Evolutionary conservation across 2,888 invertebrate species (phyloP).

Genomic region (Heteromyza rotundicornis): DNA sequence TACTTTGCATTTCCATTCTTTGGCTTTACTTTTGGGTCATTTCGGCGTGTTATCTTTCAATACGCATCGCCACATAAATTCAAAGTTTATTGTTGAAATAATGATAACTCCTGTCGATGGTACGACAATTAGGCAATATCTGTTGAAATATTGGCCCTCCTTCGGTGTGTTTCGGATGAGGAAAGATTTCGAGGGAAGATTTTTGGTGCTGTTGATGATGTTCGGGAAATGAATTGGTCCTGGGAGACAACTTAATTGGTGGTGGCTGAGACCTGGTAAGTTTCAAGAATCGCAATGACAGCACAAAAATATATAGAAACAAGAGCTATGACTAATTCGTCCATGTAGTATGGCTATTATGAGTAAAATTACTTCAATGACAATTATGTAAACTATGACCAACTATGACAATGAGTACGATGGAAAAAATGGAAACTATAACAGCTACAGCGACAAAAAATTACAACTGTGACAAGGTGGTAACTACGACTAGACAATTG

Average conservation of each 20-base stretch:
- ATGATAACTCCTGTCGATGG: slow-evolving; percentile 25
- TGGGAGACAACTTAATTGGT: neutral
- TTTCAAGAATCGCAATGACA: too few relatives aligned
- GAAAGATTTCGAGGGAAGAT: neutral
- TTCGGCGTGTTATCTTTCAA: slow-evolving; percentile 14
- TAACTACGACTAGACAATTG: too few relatives aligned
- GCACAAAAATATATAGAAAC: too few relatives aligned
- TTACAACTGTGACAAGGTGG: too few relatives aligned
- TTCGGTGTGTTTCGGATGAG: neutral
- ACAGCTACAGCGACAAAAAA: too few relatives aligned
- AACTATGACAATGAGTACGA: too few relatives aligned
- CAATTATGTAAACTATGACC: too few relatives aligned
- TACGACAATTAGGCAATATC: neutral
- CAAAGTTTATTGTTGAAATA: slow-evolving; percentile 27
- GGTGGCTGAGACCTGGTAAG: too few relatives aligned
- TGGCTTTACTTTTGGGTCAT: neutral
- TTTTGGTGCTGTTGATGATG: neutral
- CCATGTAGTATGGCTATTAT: too few relatives aligned
- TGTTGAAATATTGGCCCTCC: neutral
- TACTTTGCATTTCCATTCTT: slow-evolving; percentile 14
- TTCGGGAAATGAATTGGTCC: slow-evolving; percentile 1
- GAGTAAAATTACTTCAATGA: too few relatives aligned
- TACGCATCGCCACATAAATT: slow-evolving; percentile 27
- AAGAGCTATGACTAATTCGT: too few relatives aligned
- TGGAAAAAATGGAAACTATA: too few relatives aligned